phyloP scores from a whole-genome alignment of 2,888 invertebrate genomes.

The Litoditis marina region DNA sequence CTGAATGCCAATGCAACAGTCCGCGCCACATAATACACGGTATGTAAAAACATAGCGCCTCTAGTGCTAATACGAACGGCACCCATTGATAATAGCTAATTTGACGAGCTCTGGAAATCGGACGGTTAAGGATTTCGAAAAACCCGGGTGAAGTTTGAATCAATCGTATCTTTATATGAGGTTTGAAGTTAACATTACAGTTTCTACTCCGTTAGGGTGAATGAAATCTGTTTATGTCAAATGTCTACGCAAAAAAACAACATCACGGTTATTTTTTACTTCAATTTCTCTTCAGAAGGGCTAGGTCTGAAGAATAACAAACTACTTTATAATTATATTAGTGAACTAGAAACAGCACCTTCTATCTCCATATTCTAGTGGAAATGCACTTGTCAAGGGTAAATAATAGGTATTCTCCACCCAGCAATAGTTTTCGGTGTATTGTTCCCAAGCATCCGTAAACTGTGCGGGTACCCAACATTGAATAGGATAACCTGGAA shows the following conservation, averaged over 20 bases:
- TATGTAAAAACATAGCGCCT: constrained; percentile 66
- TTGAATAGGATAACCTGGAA: constrained; percentile 60
- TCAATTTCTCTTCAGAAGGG: no score
- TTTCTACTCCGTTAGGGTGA: no score
- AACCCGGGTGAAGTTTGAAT: no score
- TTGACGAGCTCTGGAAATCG: constrained; percentile 57
- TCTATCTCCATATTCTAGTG: constrained; percentile 62
- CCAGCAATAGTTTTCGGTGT: constrained; percentile 67
- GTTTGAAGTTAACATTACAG: no score
- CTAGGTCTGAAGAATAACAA: no score
- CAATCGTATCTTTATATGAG: no score
- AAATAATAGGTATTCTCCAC: constrained; percentile 67
- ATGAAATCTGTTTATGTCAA: neutral
- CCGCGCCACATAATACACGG: constrained; percentile 66
- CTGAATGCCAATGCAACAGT: constrained; percentile 64
- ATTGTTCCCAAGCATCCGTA: constrained; percentile 66
- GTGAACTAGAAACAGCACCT: constrained; percentile 46
- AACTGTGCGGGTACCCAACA: constrained; percentile 67
- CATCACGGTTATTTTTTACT: no score
- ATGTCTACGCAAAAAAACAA: neutral
- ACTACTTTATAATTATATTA: constrained; percentile 1
- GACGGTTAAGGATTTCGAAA: no score
- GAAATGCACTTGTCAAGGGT: constrained; percentile 63
- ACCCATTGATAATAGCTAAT: constrained; percentile 63
- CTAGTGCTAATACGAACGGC: constrained; percentile 65